Evolutionary conservation across 2,888 invertebrate species (phyloP).

Genomic region (Tromatobia lineatoria): DNA sequence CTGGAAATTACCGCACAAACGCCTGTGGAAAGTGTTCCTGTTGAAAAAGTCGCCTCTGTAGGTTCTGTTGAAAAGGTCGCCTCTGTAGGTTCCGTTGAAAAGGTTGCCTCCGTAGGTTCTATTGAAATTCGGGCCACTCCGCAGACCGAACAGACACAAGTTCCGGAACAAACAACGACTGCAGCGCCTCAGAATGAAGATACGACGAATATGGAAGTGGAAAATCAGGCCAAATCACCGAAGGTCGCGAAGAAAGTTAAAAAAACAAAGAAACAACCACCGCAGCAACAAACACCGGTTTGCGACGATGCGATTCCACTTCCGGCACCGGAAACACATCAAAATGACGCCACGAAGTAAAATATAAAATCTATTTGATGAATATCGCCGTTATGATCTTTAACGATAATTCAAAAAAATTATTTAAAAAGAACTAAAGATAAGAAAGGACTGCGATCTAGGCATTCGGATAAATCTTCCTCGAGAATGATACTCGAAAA

Average conservation of each 20-base stretch:
- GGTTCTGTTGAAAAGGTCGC: constrained; percentile 61
- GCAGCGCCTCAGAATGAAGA: constrained; percentile 6
- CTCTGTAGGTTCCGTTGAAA: constrained; percentile 22
- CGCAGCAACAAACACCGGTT: constrained; percentile 72
- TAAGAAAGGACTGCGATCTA: constrained; percentile 1
- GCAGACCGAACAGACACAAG: constrained; percentile 64
- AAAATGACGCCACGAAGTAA: constrained; percentile 61
- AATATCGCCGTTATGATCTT: constrained; percentile 26
- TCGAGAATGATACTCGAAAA: background rate
- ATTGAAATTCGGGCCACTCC: constrained; percentile 60
- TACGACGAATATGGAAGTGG: constrained; percentile 60
- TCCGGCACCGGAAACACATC: constrained; percentile 77
- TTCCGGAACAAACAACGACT: constrained; percentile 61
- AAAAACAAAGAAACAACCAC: constrained; percentile 78
- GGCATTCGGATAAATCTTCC: background rate
- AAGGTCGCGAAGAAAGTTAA: constrained; percentile 78
- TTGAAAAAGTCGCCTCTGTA: constrained; percentile 42
- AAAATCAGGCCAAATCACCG: constrained; percentile 67
- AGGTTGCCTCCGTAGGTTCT: constrained; percentile 46
- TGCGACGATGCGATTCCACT: constrained; percentile 82
- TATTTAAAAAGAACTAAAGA: background rate
- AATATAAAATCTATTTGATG: background rate
- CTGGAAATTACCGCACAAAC: constrained; percentile 22
- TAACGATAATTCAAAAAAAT: constrained; percentile 17
- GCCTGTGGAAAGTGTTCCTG: constrained; percentile 22